phyloP scores from a whole-genome alignment of 2,888 invertebrate genomes.

The Odiellus spinosus region DNA sequence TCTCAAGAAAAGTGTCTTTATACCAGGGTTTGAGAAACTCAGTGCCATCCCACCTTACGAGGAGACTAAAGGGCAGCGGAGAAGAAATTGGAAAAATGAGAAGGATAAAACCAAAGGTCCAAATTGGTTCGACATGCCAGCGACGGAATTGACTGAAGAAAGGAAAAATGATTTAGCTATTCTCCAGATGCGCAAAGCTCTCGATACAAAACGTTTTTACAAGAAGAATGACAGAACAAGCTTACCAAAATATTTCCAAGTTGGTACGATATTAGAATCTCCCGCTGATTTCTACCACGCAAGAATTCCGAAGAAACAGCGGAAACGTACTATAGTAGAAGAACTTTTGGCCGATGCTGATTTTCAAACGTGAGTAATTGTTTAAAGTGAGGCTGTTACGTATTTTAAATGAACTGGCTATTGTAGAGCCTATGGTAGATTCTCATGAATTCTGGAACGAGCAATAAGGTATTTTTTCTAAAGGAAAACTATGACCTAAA shows the following conservation, averaged over 20 bases:
- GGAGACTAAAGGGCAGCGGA: slow-evolving; percentile 20
- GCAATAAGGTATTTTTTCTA: too few relatives aligned
- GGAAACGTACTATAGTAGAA: slow-evolving; percentile 79
- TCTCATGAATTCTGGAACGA: too few relatives aligned
- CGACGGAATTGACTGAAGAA: slow-evolving; percentile 70
- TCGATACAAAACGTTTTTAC: slow-evolving; percentile 88
- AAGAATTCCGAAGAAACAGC: slow-evolving; percentile 63
- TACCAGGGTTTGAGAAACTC: slow-evolving; percentile 48
- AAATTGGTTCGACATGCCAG: slow-evolving; percentile 76
- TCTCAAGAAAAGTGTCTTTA: slow-evolving; percentile 44
- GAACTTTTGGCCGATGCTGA: slow-evolving; percentile 79
- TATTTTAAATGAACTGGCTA: too few relatives aligned
- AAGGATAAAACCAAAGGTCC: slow-evolving; percentile 64
- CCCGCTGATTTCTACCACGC: slow-evolving; percentile 71
- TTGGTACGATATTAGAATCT: slow-evolving; percentile 50
- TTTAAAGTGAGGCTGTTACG: too few relatives aligned
- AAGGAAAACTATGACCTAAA: too few relatives aligned
- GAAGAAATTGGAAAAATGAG: slow-evolving; percentile 39
- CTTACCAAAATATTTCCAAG: slow-evolving; percentile 85
- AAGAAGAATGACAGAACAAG: slow-evolving; percentile 75
- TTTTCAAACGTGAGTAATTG: slow-evolving; percentile 32
- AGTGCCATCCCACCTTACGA: slow-evolving; percentile 43
- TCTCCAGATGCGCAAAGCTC: slow-evolving; percentile 74
- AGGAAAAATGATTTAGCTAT: slow-evolving; percentile 70
- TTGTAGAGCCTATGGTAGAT: too few relatives aligned